A percentile compares a stretch with the other conserved stretches of the same genome.
Conservation (phyloP, 2,113 vertebrate genomes). For the Sinocyclocheilus anshuiensis region DNA sequence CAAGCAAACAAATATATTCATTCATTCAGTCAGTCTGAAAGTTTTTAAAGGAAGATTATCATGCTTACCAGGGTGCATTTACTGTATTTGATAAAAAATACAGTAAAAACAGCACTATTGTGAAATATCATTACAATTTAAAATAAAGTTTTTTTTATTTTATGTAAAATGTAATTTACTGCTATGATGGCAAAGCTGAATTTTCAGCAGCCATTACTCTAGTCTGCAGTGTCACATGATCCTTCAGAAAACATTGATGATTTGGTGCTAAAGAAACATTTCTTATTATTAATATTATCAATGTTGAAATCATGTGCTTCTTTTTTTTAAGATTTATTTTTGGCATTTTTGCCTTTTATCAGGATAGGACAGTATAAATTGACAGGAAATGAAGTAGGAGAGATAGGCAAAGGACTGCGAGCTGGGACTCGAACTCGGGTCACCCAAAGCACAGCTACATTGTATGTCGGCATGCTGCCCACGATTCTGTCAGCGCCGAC, state of each 20-base stretch:
- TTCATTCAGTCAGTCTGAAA: neutral
- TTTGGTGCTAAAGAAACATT: neutral
- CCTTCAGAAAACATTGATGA: neutral
- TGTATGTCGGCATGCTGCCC: too few relatives aligned
- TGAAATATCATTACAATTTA: neutral
- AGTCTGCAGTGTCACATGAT: neutral
- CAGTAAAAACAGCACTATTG: neutral
- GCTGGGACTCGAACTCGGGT: too few relatives aligned
- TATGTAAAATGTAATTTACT: neutral
- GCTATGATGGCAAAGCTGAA: neutral
- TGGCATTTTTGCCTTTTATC: too few relatives aligned
- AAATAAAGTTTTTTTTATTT: neutral
- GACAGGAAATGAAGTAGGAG: too few relatives aligned
- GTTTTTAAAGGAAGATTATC: neutral
- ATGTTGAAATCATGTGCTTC: neutral
- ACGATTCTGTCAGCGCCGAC: too few relatives aligned
- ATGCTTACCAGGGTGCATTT: neutral
- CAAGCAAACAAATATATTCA: neutral
- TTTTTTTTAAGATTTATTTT: too few relatives aligned
- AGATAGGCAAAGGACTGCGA: too few relatives aligned
- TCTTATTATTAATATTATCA: neutral
- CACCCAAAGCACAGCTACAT: too few relatives aligned
- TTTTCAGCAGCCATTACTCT: neutral
- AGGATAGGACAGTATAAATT: too few relatives aligned
- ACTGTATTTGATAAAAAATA: neutral